These are phyloP conservation scores for Artibeus lituratus DNA, from an alignment of 2,797 vertebrate species.

Conservation along the genomic window DNA sequence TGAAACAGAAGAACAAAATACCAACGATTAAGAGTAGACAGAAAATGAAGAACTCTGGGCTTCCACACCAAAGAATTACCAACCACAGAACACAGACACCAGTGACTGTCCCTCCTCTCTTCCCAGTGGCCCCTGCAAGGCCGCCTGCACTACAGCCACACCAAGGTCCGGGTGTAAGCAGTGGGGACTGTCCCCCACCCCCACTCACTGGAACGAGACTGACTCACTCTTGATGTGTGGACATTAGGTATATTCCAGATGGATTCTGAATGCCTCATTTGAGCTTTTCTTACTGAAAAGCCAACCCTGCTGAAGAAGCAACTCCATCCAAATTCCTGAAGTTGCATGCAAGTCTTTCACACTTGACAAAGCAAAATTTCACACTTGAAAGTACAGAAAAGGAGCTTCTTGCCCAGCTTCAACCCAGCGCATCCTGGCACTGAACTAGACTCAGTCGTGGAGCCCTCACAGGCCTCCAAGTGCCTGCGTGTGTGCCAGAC, in stretches of 20 bases:
- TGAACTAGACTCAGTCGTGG: neutral
- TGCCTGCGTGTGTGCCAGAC: neutral
- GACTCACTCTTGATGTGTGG: rapidly evolving
- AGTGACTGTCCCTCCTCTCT: neutral
- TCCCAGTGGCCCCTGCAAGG: neutral
- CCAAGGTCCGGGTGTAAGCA: too few species aligned
- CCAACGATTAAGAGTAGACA: neutral
- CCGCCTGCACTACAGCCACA: rapidly evolving
- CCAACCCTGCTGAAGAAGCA: neutral
- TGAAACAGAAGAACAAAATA: slow-evolving; percentile 77
- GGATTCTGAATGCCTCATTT: neutral
- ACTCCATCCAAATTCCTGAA: neutral
- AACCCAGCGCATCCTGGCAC: neutral
- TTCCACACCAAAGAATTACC: neutral
- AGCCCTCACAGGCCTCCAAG: rapidly evolving
- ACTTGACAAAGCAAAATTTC: neutral
- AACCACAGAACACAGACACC: neutral
- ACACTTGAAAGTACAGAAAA: neutral
- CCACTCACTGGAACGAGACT: neutral
- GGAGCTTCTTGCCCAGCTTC: neutral
- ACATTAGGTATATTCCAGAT: neutral
- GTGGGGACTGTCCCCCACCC: neutral
- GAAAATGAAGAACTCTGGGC: neutral
- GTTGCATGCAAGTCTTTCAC: neutral
- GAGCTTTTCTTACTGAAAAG: neutral